phyloP scores from a whole-genome alignment of 1,140 invertebrate species.

The Limonius californicus region DNA sequence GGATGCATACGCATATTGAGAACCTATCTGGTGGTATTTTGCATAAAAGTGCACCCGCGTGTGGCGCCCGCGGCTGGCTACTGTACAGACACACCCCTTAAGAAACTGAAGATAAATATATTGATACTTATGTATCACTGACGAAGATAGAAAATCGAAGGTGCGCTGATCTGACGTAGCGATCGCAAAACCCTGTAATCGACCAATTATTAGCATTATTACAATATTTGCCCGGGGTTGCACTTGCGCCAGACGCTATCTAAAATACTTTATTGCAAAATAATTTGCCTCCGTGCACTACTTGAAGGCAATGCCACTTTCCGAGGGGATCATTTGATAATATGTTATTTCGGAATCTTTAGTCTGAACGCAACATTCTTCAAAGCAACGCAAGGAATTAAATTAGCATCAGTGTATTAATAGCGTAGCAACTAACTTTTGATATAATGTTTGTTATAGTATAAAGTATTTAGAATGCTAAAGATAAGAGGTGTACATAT shows the following conservation, averaged over 20 bases:
- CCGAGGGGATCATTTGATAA: too few relatives aligned
- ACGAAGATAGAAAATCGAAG: slow-evolving; percentile 22
- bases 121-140: slow-evolving; percentile 4
- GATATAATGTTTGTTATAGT: too few relatives aligned
- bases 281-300: background rate
- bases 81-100: slow-evolving; percentile 32
- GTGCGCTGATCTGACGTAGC: slow-evolving; percentile 29
- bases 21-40: slow-evolving; percentile 21
- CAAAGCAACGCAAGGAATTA: too few relatives aligned
- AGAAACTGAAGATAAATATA: slow-evolving; percentile 16
- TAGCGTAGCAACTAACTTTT: too few relatives aligned
- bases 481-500: too few relatives aligned
- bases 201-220: slow-evolving; percentile 35
- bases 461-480: too few relatives aligned
- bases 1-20: background rate
- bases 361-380: too few relatives aligned
- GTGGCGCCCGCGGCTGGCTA: slow-evolving; percentile 29
- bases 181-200: slow-evolving; percentile 34
- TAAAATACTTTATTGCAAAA: slow-evolving; percentile 18
- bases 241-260: slow-evolving; percentile 13
- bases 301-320: too few relatives aligned
- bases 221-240: slow-evolving; percentile 29
- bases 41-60: slow-evolving; percentile 33
- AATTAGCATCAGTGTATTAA: too few relatives aligned
- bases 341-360: too few relatives aligned